Evolutionary conservation across 2,113 vertebrate species (phyloP).

Genomic region (Haliaeetus leucogaster): DNA sequence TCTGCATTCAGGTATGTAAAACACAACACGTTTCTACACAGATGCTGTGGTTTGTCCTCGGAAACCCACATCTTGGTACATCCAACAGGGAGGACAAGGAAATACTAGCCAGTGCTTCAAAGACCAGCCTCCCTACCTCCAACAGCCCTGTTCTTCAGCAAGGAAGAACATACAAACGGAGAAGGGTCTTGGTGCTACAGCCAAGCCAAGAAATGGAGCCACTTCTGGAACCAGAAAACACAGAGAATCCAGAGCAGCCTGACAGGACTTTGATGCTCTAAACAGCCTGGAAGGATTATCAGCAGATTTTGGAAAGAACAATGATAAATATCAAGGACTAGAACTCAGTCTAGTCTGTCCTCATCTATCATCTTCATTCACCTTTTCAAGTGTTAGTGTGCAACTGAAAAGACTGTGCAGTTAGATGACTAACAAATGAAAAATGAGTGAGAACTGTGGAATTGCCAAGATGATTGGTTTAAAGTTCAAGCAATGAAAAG

Average conservation of each 20-base stretch:
- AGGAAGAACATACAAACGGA: not conserved
- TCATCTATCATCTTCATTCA: not conserved
- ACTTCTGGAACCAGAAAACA: not conserved
- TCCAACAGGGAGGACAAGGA: not conserved
- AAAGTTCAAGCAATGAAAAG: not conserved
- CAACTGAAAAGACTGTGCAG: not conserved
- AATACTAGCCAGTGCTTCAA: not conserved
- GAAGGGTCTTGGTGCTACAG: not conserved
- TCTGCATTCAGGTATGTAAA: not conserved
- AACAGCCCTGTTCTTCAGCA: not conserved
- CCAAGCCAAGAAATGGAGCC: not conserved
- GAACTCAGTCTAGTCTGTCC: not conserved
- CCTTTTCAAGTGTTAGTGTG: not conserved
- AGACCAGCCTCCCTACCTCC: not conserved
- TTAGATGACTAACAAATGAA: not conserved
- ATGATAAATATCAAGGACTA: not conserved
- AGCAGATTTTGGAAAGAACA: not conserved
- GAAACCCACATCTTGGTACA: not conserved
- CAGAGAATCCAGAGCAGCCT: not conserved
- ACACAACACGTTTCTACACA: rapidly evolving
- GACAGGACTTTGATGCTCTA: not conserved
- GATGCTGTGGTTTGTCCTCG: not conserved
- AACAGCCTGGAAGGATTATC: not conserved
- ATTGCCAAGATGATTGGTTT: not conserved
- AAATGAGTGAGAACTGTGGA: not conserved